A percentile compares a stretch with the other conserved stretches of the same genome.
Evolutionary conservation across 2,113 vertebrate genomes (phyloP).

Genomic region (Leucopsar rothschildi): DNA sequence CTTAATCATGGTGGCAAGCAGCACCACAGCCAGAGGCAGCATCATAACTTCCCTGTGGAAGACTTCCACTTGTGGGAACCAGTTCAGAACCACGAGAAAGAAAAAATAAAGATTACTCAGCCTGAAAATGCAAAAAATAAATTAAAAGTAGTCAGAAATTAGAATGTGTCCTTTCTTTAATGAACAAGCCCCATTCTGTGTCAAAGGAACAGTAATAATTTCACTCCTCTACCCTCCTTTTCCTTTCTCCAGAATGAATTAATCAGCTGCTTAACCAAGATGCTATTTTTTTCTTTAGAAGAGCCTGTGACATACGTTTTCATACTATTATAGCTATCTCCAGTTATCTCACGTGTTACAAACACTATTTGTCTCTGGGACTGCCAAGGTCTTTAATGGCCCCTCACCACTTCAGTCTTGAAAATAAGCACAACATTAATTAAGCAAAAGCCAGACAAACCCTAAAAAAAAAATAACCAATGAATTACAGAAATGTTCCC

Average conservation of each 20-base stretch:
- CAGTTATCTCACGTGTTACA: not conserved
- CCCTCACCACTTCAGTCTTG: not conserved
- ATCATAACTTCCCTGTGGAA: conserved; percentile 75
- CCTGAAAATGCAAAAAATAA: conserved; percentile 44
- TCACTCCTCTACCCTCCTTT: not conserved
- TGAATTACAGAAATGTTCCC: not conserved
- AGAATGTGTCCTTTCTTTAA: not conserved
- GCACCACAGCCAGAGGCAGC: conserved; percentile 70
- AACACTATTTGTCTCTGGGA: not conserved
- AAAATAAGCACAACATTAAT: not conserved
- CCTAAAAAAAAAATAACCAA: not conserved
- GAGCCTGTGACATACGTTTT: not conserved
- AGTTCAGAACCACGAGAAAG: conserved; percentile 74
- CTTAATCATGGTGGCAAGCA: conserved; percentile 70
- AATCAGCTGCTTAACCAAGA: not conserved
- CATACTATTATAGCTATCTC: not conserved
- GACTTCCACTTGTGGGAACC: conserved; percentile 71
- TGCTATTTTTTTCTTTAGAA: not conserved
- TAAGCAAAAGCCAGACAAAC: not conserved
- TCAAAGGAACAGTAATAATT: not conserved
- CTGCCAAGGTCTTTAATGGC: not conserved
- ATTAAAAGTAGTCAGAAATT: not conserved
- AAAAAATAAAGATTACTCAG: conserved; percentile 77
- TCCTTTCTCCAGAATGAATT: not conserved
- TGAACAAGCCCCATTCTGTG: not conserved